Evolutionary conservation across 1,140 invertebrate species (phyloP).

Genomic region (Pachypsylla venusta): DNA sequence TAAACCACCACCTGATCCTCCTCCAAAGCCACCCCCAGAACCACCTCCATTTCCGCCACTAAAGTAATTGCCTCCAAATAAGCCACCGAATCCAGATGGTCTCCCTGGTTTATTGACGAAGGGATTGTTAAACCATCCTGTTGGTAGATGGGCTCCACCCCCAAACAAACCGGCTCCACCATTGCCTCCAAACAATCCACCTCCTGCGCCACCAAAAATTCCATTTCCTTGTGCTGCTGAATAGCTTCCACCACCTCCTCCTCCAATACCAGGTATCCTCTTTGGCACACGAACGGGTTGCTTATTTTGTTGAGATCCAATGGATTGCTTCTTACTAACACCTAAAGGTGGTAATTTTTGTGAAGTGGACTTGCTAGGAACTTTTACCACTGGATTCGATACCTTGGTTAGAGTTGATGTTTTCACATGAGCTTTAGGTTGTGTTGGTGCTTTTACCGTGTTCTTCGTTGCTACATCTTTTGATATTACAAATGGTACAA

Average conservation of each 20-base stretch:
- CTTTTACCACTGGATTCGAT: slow-evolving; percentile 2
- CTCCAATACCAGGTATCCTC: neutral
- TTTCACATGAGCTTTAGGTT: neutral
- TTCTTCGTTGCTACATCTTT: neutral
- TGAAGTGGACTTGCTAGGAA: slow-evolving; percentile 2
- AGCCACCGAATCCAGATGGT: neutral
- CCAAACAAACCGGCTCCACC: neutral
- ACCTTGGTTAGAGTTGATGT: neutral
- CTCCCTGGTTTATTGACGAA: neutral
- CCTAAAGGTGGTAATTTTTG: too few species aligned
- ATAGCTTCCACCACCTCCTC: neutral
- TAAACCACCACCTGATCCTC: neutral
- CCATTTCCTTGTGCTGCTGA: neutral
- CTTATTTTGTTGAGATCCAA: slow-evolving; percentile 2
- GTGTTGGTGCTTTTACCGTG: neutral
- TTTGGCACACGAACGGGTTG: neutral
- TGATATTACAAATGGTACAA: neutral
- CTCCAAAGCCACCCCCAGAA: neutral
- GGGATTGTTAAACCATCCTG: neutral
- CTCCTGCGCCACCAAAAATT: neutral
- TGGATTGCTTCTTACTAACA: neutral
- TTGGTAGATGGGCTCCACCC: neutral
- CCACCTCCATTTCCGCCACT: neutral
- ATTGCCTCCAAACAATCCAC: neutral
- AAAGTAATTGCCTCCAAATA: neutral